These are phyloP conservation scores for Drosophila testacea DNA, from an alignment of 2,888 invertebrate genomes.

Conservation along the genomic window DNA sequence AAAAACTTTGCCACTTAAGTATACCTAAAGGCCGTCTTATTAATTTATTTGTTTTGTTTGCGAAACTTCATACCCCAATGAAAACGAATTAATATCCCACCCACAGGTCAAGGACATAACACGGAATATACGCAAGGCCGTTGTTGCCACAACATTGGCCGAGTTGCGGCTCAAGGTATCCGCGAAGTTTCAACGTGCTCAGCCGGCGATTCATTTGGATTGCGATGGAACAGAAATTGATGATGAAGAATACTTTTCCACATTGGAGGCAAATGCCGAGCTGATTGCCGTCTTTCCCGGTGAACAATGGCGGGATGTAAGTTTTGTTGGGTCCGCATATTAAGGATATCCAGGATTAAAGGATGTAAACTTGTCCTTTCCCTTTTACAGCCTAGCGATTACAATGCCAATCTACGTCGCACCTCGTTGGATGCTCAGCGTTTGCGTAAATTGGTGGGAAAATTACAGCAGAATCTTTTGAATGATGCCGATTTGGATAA, in stretches of 20 bases:
- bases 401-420: constrained; percentile 71
- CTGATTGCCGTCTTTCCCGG: constrained; percentile 91
- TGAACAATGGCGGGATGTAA: constrained; percentile 89
- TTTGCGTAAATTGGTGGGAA: constrained; percentile 90
- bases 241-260: constrained; percentile 96
- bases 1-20: not conserved
- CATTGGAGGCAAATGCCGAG: constrained; percentile 93
- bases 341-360: not conserved
- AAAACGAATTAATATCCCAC: constrained; percentile 40
- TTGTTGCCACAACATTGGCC: constrained; percentile 91
- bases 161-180: constrained; percentile 91
- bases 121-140: constrained; percentile 92
- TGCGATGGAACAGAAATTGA: constrained; percentile 97
- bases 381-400: constrained; percentile 62
- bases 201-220: constrained; percentile 92
- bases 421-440: constrained; percentile 83
- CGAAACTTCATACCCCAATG: not conserved
- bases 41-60: not conserved
- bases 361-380: not conserved
- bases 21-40: not conserved
- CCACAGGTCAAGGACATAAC: constrained; percentile 87
- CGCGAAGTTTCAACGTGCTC: constrained; percentile 88
- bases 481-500: constrained; percentile 93
- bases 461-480: constrained; percentile 91
- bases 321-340: constrained; percentile 35